Evolutionary conservation across 2,888 invertebrate genomes (phyloP).

Genomic region (Sarcophaga caerulescens): DNA sequence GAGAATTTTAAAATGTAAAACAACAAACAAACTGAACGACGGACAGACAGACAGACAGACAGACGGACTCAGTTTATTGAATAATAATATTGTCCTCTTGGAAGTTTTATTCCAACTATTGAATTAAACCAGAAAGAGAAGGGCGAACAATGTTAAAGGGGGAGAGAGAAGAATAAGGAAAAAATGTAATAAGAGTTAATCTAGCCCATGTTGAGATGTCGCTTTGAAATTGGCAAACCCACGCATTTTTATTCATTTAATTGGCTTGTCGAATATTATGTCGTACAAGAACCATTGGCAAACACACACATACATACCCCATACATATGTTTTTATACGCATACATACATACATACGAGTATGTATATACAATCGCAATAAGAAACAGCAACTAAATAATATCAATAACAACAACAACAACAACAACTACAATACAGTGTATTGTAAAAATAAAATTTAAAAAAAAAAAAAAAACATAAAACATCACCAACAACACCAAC

Average conservation of each 20-base stretch:
- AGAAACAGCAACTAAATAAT: not conserved
- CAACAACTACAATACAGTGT: conserved; percentile 44
- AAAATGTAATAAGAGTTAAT: conserved; percentile 11
- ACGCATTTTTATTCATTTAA: conserved; percentile 76
- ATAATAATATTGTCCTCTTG: not conserved
- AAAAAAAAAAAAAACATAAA: not conserved
- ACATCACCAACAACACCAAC: not conserved
- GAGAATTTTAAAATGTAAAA: conserved; percentile 27
- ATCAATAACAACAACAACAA: conserved; percentile 21
- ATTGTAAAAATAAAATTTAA: conserved; percentile 42
- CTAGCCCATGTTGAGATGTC: conserved; percentile 64
- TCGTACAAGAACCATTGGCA: conserved; percentile 52
- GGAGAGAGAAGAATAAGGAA: not conserved
- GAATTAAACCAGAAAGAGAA: conserved; percentile 4
- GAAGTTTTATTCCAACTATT: not conserved
- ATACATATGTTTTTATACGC: not conserved
- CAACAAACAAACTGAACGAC: not conserved
- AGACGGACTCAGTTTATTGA: not conserved
- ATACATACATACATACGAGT: conserved; percentile 20
- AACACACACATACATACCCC: not conserved
- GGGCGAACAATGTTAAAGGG: not conserved
- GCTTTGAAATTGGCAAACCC: conserved; percentile 70
- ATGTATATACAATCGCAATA: conserved; percentile 32
- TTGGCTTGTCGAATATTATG: conserved; percentile 78
- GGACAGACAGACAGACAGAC: conserved; percentile 31